Percentiles rank a stretch among this genome's conserved stretches.
These are phyloP conservation scores for Nannoperca australis DNA, from an alignment of 2,797 vertebrate genomes.

Conservation along the genomic window DNA sequence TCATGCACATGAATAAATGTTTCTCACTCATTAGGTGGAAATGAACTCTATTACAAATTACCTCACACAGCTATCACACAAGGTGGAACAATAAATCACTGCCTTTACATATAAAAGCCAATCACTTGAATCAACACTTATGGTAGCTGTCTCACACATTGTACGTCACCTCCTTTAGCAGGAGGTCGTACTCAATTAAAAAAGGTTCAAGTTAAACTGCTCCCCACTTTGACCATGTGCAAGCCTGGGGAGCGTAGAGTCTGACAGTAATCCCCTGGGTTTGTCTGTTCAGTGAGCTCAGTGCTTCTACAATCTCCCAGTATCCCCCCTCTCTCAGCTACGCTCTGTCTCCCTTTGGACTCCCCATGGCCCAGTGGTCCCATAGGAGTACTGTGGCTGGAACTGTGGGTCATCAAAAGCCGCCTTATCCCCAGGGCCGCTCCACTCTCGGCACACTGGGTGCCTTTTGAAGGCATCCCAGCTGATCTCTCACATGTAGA, in stretches of 20 bases:
- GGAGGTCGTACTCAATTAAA: constrained; percentile 62
- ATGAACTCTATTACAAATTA: constrained; percentile 71
- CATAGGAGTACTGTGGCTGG: constrained; percentile 58
- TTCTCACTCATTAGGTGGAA: constrained; percentile 70
- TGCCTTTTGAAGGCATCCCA: constrained; percentile 58
- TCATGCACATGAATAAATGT: constrained; percentile 75
- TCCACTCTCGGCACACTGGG: constrained; percentile 42
- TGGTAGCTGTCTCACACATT: constrained; percentile 21
- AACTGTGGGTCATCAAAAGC: constrained; percentile 60
- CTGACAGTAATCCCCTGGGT: constrained; percentile 70
- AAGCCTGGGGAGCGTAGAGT: constrained; percentile 45
- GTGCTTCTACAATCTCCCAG: constrained; percentile 43
- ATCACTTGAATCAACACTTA: constrained; percentile 29
- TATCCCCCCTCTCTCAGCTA: constrained; percentile 47
- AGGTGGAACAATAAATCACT: constrained; percentile 73
- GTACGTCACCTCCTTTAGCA: constrained; percentile 43
- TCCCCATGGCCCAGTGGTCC: constrained; percentile 57
- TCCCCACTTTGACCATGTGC: constrained; percentile 51
- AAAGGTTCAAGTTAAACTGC: constrained; percentile 60
- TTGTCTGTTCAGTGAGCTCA: constrained; percentile 70
- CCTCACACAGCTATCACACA: constrained; percentile 51
- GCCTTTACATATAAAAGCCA: constrained; percentile 50
- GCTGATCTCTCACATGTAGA: constrained; percentile 64
- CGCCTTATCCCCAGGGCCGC: constrained; percentile 52
- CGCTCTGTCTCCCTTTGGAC: constrained; percentile 49